Evolutionary conservation across 92 coral and sea anemone genomes (phyloP), one percentile per base, ranked within the genome.

Genomic region (Porites divaricata): DNA sequence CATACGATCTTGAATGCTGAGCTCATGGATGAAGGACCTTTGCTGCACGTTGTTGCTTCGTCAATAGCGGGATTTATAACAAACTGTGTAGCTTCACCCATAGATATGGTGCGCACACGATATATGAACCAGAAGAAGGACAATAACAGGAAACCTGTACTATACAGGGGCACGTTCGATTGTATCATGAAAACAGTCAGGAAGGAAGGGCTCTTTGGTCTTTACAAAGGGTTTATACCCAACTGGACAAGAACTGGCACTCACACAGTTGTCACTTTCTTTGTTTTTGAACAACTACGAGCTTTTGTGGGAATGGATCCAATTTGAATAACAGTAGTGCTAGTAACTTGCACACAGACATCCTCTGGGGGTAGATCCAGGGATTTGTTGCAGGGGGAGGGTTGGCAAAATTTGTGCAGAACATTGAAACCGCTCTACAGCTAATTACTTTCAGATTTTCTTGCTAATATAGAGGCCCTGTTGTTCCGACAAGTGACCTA

Each of bases 181-280:
- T 96, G 99, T 76, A 92, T 96, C 70, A 14, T 85, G 19, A 96
- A 96, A 81, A 95, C 99, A 10, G 92, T 92, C 14, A 85, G 88
- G 53, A 89, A 93, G 58, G 99, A 96, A 66, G 99, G 99, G 25
- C 63, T 92, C 9, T 70, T 96, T 69, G 98, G 98, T 1, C 88
- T 96, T 54, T 96, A 96, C 88, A 96, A 96, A 83, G 99, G 99
- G 16, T 96, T 96, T 84, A 75, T 96, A 16, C 99, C 99, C 17
- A 96, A 95, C 87, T 96, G 99, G 99, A 89, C 96, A 19, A 92
- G 99, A 80, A 91, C 97, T 76, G 99, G 99, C 1, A 79, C 95
- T n/a, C 98, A 96, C 72, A 96, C 99, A 21, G 90, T 96, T 22
- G 89, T 95, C n/a, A 96, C 95, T 52, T 96, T 96, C 86, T 93